phyloP scores from a whole-genome alignment of 2,113 vertebrate genomes.

The Melanerpes aurifrons region DNA sequence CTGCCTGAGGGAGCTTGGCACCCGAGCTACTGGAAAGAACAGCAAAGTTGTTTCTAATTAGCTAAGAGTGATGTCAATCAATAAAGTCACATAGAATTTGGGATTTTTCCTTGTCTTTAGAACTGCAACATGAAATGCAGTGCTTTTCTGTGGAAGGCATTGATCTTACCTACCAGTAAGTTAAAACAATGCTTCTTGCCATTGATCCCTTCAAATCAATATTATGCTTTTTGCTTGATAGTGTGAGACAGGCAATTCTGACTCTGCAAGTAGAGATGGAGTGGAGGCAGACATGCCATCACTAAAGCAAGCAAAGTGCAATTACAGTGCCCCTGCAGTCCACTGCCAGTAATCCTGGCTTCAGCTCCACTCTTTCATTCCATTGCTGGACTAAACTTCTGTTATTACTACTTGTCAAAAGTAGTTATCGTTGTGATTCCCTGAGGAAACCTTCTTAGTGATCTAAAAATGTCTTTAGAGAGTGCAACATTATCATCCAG shows the following conservation, averaged over 20 bases:
- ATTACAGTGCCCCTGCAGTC: slow-evolving; percentile 22
- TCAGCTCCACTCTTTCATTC: background rate
- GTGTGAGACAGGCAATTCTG: background rate
- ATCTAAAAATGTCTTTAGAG: slow-evolving; percentile 55
- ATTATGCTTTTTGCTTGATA: slow-evolving; percentile 9
- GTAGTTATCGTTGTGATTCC: slow-evolving; percentile 49
- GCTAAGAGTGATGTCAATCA: background rate
- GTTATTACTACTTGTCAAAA: slow-evolving; percentile 63
- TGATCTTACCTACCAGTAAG: background rate
- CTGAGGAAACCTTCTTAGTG: slow-evolving; percentile 35
- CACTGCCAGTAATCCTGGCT: slow-evolving; percentile 2
- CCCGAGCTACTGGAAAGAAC: background rate
- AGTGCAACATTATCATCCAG: slow-evolving; percentile 32
- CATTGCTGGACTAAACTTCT: slow-evolving; percentile 44
- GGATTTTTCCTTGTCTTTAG: background rate
- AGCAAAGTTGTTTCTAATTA: background rate
- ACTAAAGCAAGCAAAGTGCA: background rate
- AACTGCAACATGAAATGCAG: background rate
- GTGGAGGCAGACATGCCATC: background rate
- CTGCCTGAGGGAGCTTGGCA: background rate
- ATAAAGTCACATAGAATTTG: background rate
- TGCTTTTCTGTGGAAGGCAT: background rate
- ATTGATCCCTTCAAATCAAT: slow-evolving; percentile 22
- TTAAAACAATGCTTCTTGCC: slow-evolving; percentile 27
- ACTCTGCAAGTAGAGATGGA: background rate